Base-by-base conservation (phyloP, 2,113 vertebrate genomes). In the Oryzias javanicus region DNA sequence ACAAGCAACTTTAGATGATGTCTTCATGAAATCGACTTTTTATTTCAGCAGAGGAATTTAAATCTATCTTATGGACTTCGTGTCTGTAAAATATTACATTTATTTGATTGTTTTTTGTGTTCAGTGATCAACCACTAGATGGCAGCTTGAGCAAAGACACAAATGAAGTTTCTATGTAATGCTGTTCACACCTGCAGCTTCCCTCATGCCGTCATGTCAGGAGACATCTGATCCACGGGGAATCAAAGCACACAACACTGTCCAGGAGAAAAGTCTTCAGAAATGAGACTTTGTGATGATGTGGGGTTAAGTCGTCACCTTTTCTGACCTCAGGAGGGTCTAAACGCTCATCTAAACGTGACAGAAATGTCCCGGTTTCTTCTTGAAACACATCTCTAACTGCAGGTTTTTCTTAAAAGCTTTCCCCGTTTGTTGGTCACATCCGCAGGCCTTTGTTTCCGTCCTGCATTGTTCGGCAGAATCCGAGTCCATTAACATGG, bases 401-500 rank as follows among this genome's bases (percentile, higher is more conserved):
- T 42, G 42, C 42, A 42, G 15, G 4, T 42, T 60, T n/a, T n/a
- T n/a, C n/a, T n/a, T n/a, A n/a, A n/a, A n/a, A n/a, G n/a, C n/a
- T n/a, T n/a, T n/a, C n/a, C n/a, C 29, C 46, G n/a, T 48, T 56
- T 17, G n/a, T 54, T 56, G 15, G 46, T 70, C 55, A 4, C n/a
- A 61, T 56, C 61, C 44, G 52, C 50, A 42, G 76, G 58, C 79
- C 69, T 74, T 83, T 85, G 82, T 83, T 79, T 81, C 42, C 16
- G 69, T 12, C 20, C 67, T 4, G 72, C 70, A 61, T 82, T 86
- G 80, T 89, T 87, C 18, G 52, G 77, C 69, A 81, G 83, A 88
- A 78, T 74, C 86, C 78, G 80, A 89, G 81, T 90, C 82, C 86
- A 92, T 92, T 92, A 92, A 88, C 88, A 91, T 90, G 90, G 89